A percentile compares a stretch with the other conserved stretches of the same genome.
These are phyloP conservation scores for Molorchus minor DNA, from an alignment of 2,888 invertebrate species.

Conservation along the genomic window DNA sequence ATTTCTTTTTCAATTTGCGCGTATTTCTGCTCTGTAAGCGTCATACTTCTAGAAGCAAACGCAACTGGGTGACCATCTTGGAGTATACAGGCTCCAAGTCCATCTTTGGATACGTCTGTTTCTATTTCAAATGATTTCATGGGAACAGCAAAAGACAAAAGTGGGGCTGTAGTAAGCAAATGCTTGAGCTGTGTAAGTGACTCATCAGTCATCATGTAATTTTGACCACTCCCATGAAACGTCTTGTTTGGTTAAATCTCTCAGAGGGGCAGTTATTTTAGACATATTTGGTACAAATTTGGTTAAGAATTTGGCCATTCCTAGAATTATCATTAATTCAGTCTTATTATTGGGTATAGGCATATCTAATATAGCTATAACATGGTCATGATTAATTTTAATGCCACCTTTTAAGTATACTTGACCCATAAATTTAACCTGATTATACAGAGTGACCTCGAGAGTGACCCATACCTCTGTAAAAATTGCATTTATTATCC, in stretches of 20 bases:
- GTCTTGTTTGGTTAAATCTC: slow-evolving; percentile 38
- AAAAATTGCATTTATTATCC: too few relatives aligned
- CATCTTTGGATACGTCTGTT: slow-evolving; percentile 48
- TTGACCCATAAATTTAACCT: slow-evolving; percentile 37
- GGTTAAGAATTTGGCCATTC: slow-evolving; percentile 40
- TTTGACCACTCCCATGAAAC: slow-evolving; percentile 32
- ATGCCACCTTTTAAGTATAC: slow-evolving; percentile 34
- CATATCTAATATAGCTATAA: slow-evolving; percentile 41
- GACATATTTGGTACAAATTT: slow-evolving; percentile 45
- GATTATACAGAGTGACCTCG: too few relatives aligned
- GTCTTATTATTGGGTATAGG: slow-evolving; percentile 34
- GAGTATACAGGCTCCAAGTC: slow-evolving; percentile 52
- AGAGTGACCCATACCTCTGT: too few relatives aligned
- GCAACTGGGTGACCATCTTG: slow-evolving; percentile 52
- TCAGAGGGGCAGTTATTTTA: slow-evolving; percentile 40
- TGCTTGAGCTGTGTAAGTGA: slow-evolving; percentile 38
- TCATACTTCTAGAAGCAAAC: slow-evolving; percentile 54
- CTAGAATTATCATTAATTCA: slow-evolving; percentile 40
- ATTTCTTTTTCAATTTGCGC: slow-evolving; percentile 58
- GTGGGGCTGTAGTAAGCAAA: slow-evolving; percentile 42
- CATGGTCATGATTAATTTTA: slow-evolving; percentile 30
- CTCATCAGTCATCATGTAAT: slow-evolving; percentile 29
- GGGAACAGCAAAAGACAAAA: slow-evolving; percentile 10
- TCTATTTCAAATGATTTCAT: slow-evolving; percentile 47
- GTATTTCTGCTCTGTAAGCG: slow-evolving; percentile 49